phyloP scores from a whole-genome alignment of 2,888 invertebrate species.

The Timema cristinae region DNA sequence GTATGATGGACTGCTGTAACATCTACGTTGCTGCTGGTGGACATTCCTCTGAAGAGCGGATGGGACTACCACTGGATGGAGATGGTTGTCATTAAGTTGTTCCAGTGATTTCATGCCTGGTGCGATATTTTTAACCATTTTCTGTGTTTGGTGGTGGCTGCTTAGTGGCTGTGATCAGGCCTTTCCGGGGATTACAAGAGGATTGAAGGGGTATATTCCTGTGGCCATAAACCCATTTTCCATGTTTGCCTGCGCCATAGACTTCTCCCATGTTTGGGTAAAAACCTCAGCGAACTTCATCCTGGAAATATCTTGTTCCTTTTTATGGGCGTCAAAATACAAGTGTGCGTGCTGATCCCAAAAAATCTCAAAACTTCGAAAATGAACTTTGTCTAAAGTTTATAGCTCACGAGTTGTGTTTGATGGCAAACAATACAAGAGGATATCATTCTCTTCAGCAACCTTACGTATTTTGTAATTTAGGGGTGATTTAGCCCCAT shows the following conservation, averaged over 20 bases:
- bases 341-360: not conserved
- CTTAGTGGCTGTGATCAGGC: too few relatives aligned
- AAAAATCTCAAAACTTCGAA: not conserved
- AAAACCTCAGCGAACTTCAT: not conserved
- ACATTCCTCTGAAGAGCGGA: too few relatives aligned
- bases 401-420: not conserved
- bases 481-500: not conserved
- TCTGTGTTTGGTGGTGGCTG: too few relatives aligned
- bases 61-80: too few relatives aligned
- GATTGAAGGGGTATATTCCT: too few relatives aligned
- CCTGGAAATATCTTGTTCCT: not conserved
- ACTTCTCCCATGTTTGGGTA: too few relatives aligned
- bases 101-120: too few relatives aligned
- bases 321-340: not conserved
- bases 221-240: not conserved
- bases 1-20: too few relatives aligned
- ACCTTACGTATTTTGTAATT: not conserved
- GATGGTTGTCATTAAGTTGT: too few relatives aligned
- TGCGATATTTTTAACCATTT: too few relatives aligned
- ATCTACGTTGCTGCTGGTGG: too few relatives aligned
- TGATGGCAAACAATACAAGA: not conserved
- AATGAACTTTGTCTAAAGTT: not conserved
- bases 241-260: not conserved
- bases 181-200: too few relatives aligned
- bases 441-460: not conserved